These are phyloP conservation scores for Paraplagusia blochii DNA, from an alignment of 2,113 vertebrate species.

Conservation along the genomic window DNA sequence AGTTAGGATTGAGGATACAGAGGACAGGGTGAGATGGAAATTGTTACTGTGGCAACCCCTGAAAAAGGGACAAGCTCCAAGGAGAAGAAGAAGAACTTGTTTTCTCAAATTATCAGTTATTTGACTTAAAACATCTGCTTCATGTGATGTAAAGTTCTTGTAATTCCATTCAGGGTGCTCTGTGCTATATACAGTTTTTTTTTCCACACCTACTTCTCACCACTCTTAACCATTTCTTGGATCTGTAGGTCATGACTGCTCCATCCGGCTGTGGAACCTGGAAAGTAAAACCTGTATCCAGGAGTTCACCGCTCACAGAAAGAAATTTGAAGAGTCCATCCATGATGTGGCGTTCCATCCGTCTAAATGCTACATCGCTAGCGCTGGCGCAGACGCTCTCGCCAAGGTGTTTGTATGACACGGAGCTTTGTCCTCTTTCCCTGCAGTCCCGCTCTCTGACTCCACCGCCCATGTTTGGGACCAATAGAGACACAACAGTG, in stretches of 20 bases:
- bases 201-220: background rate
- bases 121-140: no score
- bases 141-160: no score
- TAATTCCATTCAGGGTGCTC: no score
- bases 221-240: background rate
- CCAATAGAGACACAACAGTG: conserved; percentile 63
- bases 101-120: no score
- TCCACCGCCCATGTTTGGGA: conserved; percentile 76
- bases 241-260: conserved; percentile 94
- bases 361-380: conserved; percentile 97
- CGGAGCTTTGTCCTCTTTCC: conserved; percentile 56
- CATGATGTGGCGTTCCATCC: conserved; percentile 98
- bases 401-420: conserved; percentile 99
- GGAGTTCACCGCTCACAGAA: conserved; percentile 98
- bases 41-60: no score
- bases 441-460: conserved; percentile 74
- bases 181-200: no score
- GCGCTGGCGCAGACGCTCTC: conserved; percentile 95
- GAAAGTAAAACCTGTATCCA: conserved; percentile 99
- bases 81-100: no score
- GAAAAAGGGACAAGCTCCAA: no score
- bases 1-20: no score
- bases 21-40: no score
- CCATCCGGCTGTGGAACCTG: conserved; percentile 97
- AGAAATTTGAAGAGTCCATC: conserved; percentile 97